Evolutionary conservation across 2,888 invertebrate species (phyloP).

Genomic region (Micropterix aruncella): DNA sequence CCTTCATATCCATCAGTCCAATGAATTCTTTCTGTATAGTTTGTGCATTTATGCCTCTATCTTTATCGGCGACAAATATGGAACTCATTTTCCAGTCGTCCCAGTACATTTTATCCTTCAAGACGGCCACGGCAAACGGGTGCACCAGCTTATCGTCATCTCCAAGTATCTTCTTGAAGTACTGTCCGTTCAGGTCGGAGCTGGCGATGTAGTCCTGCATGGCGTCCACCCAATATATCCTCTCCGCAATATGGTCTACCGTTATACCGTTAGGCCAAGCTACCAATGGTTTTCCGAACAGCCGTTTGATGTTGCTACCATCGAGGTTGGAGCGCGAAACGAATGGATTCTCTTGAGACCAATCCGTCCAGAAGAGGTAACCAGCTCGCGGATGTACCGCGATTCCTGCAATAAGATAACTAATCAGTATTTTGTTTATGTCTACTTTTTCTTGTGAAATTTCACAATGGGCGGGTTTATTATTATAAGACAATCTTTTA

Average conservation of each 20-base stretch:
- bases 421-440: no score
- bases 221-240: slow-evolving; percentile 83
- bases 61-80: slow-evolving; percentile 69
- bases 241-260: slow-evolving; percentile 66
- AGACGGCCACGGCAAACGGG: slow-evolving; percentile 76
- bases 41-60: slow-evolving; percentile 47
- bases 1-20: slow-evolving; percentile 71
- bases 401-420: no score
- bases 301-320: slow-evolving; percentile 49
- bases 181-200: slow-evolving; percentile 54
- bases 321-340: slow-evolving; percentile 70
- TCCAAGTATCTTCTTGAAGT: slow-evolving; percentile 50
- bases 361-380: slow-evolving; percentile 77
- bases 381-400: slow-evolving; percentile 73
- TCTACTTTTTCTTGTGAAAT: no score
- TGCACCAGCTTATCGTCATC: slow-evolving; percentile 56
- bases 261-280: slow-evolving; percentile 83
- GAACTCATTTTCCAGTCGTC: slow-evolving; percentile 76
- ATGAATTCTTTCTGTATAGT: slow-evolving; percentile 46
- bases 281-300: slow-evolving; percentile 52
- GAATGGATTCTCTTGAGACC: slow-evolving; percentile 64
- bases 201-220: slow-evolving; percentile 69
- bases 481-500: no score
- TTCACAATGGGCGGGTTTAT: no score
- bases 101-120: slow-evolving; percentile 80